Conservation (phyloP, 2,113 vertebrate genomes). For the Sceloporus tristichus region DNA sequence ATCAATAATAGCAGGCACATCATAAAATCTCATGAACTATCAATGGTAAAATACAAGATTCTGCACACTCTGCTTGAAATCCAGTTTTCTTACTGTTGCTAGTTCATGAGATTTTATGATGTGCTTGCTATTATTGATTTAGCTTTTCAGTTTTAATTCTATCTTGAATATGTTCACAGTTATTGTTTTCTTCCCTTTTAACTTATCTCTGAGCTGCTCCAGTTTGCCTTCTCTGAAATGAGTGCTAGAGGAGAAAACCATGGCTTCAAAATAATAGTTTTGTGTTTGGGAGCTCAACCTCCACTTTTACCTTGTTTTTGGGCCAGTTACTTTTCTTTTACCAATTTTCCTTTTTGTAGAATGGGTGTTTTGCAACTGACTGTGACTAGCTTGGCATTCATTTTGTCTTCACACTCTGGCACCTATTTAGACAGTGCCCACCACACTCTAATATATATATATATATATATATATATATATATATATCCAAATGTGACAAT, state of each 20-base stretch:
- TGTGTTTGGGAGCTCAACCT: background rate
- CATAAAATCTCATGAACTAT: background rate
- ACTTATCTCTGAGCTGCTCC: background rate
- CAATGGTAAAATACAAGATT: background rate
- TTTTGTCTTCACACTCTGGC: too few relatives aligned
- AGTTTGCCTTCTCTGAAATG: background rate
- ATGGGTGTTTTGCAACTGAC: too few relatives aligned
- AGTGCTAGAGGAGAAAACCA: background rate
- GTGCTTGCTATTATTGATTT: background rate
- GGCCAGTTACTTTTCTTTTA: too few relatives aligned
- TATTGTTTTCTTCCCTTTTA: background rate
- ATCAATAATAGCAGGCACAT: background rate
- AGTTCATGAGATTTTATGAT: background rate
- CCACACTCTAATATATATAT: too few relatives aligned
- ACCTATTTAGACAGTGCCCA: too few relatives aligned
- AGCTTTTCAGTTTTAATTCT: background rate
- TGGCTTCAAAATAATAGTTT: background rate
- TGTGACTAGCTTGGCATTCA: too few relatives aligned
- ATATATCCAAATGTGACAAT: too few relatives aligned
- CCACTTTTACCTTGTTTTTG: too few relatives aligned
- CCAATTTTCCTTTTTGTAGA: too few relatives aligned
- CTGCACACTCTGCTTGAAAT: background rate
- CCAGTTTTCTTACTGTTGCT: background rate
- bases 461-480: too few relatives aligned
- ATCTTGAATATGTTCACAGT: background rate